Conservation (phyloP, 2,888 invertebrate species). For the Mythimna vitellina region DNA sequence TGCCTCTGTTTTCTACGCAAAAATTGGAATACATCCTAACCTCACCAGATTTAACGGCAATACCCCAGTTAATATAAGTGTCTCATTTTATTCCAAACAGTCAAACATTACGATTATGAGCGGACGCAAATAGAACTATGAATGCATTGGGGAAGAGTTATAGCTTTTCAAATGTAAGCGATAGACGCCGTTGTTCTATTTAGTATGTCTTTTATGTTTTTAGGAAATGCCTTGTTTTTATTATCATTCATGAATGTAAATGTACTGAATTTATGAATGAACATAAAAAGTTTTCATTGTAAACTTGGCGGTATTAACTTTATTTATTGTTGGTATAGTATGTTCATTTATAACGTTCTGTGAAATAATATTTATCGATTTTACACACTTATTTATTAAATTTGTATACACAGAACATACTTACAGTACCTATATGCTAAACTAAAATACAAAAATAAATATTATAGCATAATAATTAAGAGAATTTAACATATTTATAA, state of each 20-base stretch:
- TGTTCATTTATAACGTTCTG: background rate
- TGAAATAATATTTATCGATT: background rate
- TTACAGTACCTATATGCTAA: no score
- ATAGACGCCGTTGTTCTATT: conserved; percentile 26
- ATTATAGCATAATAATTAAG: no score
- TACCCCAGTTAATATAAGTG: conserved; percentile 40
- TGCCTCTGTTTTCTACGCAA: background rate
- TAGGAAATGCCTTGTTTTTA: conserved; percentile 30
- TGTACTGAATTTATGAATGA: conserved; percentile 7
- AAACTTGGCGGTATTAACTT: background rate
- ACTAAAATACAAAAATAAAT: no score
- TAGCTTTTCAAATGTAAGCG: conserved; percentile 37
- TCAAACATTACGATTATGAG: conserved; percentile 44
- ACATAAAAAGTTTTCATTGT: background rate
- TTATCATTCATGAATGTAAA: background rate
- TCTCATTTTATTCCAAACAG: conserved; percentile 43
- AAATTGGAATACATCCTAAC: conserved; percentile 26
- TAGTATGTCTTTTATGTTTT: conserved; percentile 13
- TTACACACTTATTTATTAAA: no score
- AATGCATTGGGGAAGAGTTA: conserved; percentile 35
- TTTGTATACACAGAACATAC: no score
- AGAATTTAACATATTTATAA: no score
- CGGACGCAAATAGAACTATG: conserved; percentile 37
- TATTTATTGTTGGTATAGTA: no score
- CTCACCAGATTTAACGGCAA: conserved; percentile 34